These are phyloP conservation scores for Struthidea cinerea DNA, from an alignment of 2,113 vertebrate genomes.

Conservation along the genomic window DNA sequence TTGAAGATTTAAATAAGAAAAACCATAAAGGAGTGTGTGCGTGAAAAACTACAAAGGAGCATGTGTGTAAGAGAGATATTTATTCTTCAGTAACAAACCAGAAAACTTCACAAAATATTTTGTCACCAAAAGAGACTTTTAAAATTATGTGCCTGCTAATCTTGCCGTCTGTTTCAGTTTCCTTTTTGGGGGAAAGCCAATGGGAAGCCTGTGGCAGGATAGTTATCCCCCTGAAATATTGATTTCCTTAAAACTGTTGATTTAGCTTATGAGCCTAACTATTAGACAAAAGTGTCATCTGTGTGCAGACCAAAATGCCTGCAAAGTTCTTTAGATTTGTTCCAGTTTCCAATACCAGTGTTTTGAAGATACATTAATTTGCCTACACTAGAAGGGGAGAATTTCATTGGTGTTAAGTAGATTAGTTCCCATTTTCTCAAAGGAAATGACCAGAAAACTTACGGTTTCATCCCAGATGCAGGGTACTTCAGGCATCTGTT, in stretches of 20 bases:
- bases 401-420: background rate
- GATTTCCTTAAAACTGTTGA: background rate
- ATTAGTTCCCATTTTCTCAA: background rate
- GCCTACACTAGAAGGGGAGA: background rate
- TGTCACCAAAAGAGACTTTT: background rate
- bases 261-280: background rate
- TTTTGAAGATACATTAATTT: background rate
- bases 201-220: background rate
- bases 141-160: background rate
- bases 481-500: background rate
- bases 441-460: background rate
- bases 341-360: background rate
- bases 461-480: background rate
- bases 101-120: background rate
- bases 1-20: background rate
- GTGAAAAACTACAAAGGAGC: background rate
- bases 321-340: background rate
- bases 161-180: slow-evolving; percentile 1
- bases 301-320: background rate
- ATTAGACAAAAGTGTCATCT: background rate
- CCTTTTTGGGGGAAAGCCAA: background rate
- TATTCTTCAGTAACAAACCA: background rate
- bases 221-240: background rate
- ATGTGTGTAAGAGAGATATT: background rate
- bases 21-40: background rate